Percentiles rank a stretch among this genome's conserved stretches.
Conservation (phyloP, 2,113 vertebrate genomes). For the Spheniscus mendiculus region DNA sequence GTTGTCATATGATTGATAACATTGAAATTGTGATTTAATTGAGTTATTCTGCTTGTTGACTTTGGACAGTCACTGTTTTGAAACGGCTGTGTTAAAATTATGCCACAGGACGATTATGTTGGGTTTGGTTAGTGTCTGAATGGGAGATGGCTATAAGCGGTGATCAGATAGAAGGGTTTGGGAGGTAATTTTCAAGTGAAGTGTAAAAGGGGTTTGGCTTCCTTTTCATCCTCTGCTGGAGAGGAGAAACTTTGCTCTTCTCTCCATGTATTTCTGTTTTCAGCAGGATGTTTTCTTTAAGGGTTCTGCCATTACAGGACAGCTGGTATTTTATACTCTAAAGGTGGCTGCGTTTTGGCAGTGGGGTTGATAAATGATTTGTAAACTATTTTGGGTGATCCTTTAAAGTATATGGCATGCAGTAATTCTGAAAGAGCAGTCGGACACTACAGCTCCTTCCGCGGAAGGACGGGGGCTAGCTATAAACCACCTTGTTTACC, state of each 20-base stretch:
- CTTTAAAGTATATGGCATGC: not conserved
- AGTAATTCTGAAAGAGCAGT: not conserved
- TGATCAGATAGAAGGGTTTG: not conserved
- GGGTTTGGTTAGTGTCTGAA: not conserved
- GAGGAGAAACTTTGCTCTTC: not conserved
- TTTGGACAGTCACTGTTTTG: not conserved
- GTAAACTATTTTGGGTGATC: not conserved
- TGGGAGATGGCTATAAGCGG: rapidly evolving
- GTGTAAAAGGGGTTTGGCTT: rapidly evolving
- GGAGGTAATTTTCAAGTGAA: not conserved
- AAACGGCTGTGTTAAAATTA: not conserved
- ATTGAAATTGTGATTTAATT: not conserved
- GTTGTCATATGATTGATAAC: not conserved
- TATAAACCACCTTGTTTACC: not conserved
- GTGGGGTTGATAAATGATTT: rapidly evolving
- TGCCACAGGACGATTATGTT: rapidly evolving
- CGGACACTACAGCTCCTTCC: not conserved
- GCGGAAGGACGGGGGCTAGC: not conserved
- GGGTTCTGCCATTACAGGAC: not conserved
- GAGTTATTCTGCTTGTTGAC: not conserved
- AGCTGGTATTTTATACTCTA: not conserved
- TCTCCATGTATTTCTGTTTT: not conserved
- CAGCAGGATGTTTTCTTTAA: rapidly evolving
- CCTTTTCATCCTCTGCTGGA: rapidly evolving
- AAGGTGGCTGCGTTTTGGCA: rapidly evolving